phyloP scores from a whole-genome alignment of 2,113 vertebrate species.

The Rhynchomys soricoides region DNA sequence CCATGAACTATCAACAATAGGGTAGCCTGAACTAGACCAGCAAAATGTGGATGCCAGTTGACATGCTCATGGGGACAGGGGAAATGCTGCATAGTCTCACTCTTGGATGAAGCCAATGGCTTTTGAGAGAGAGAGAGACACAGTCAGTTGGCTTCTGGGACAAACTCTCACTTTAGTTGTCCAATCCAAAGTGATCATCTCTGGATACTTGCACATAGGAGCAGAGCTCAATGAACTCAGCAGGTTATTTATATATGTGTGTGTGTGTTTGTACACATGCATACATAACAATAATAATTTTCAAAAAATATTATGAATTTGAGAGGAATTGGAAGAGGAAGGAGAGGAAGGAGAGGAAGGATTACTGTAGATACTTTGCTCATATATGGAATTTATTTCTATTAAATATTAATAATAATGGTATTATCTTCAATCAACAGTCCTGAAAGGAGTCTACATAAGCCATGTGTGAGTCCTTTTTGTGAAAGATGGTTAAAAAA shows the following conservation, averaged over 20 bases:
- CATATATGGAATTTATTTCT: not conserved
- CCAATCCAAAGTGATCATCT: not conserved
- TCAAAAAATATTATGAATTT: not conserved
- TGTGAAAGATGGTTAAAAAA: not conserved
- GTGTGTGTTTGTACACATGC: no score
- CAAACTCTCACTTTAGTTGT: not conserved
- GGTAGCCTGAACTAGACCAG: not conserved
- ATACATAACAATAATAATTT: not conserved
- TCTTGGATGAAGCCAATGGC: not conserved
- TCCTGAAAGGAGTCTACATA: conserved; percentile 21
- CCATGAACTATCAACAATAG: not conserved
- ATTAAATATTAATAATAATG: not conserved
- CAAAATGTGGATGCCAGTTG: not conserved
- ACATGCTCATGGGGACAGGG: not conserved
- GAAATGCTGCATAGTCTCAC: not conserved
- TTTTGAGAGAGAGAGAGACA: not conserved
- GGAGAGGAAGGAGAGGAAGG: not conserved
- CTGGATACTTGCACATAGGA: not conserved
- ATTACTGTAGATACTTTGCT: not conserved
- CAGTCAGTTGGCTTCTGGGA: not conserved
- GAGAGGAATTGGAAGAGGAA: not conserved
- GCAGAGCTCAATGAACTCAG: not conserved
- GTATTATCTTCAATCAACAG: conserved; percentile 29
- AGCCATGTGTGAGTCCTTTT: not conserved
- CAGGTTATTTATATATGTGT: not conserved